Base-by-base conservation (phyloP, 2,888 invertebrate genomes). In the Helleia helle region DNA sequence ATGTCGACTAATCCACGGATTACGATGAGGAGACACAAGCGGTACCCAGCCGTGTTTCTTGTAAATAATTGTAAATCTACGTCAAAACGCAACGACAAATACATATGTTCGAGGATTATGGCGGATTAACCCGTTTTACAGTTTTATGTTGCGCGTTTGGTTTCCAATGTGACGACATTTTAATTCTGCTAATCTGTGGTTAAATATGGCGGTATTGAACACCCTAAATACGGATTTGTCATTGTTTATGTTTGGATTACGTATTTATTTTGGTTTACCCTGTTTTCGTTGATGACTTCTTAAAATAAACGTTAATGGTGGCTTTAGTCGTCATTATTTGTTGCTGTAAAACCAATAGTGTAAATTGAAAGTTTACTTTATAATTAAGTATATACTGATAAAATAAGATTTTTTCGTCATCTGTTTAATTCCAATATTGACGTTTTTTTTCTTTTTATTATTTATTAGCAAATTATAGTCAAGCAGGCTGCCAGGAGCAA, bases 11-110 rank as follows among this genome's bases (percentile, higher is more conserved):
- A 83, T 75, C 83, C 71, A 57, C 59, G 70, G 80, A 68, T 81
- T 76, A 81, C 59, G 54, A 56, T 63, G 76, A 77, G 65, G 63
- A 59, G 69, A 71, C 72, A 67, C 80, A 71, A 63, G 70, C 74
- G 69, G 74, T 59, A 69, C 56, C 65, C 62, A 56, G 56, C 55
- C 56, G 64, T 54, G 59, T 67, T 73, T 70, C 75, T 66, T 65
- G 72, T 79, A 83, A 85, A 86, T 85, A 85, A 83, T 76, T 81
- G 84, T 86, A 85, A 86, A 86, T 86, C 86, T 80, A 71, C 61
- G 85, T 86, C 86, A 80, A 81, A 80, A 81, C 71, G 67, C 65
- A 74, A 71, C 70, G 79, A 79, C 79, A 72, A 65, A 66, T 76
- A 81, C 86, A 84, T 83, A 81, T 80, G 84, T 86, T 70, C 63